phyloP scores from a whole-genome alignment of 1,140 invertebrate genomes.

The Apis cerana region DNA sequence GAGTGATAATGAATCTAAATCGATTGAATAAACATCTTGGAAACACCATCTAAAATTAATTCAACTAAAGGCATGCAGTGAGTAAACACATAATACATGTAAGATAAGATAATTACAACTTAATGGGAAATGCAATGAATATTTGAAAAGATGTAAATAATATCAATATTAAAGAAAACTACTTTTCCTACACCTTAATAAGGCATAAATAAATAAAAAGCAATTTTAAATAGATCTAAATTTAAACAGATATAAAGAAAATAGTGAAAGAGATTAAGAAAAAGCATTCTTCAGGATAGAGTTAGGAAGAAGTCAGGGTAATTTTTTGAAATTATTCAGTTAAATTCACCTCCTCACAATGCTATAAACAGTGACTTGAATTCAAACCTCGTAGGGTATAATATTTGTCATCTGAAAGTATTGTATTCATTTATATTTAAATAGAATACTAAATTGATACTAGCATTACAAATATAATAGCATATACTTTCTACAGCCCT shows the following conservation, averaged over 20 bases:
- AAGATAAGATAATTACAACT: constrained; percentile 43
- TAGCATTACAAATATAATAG: constrained; percentile 39
- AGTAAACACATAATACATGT: constrained; percentile 47
- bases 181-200: constrained; percentile 44
- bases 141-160: constrained; percentile 24
- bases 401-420: constrained; percentile 15
- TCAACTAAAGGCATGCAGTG: constrained; percentile 55
- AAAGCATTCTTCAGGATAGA: constrained; percentile 65
- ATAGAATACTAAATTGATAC: constrained; percentile 26
- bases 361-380: constrained; percentile 47
- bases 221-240: constrained; percentile 33
- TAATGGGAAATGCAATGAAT: constrained; percentile 39
- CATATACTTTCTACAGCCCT: constrained; percentile 44
- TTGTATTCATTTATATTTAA: background rate
- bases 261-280: constrained; percentile 40
- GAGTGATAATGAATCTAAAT: constrained; percentile 41
- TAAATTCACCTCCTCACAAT: constrained; percentile 49
- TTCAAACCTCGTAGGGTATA: constrained; percentile 65
- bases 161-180: constrained; percentile 23
- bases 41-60: constrained; percentile 44
- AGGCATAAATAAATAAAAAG: constrained; percentile 41
- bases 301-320: constrained; percentile 60
- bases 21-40: constrained; percentile 32
- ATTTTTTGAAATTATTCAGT: constrained; percentile 50
- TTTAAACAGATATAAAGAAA: constrained; percentile 47